Evolutionary conservation across 1,140 invertebrate species (phyloP).

Genomic region (Drosophila sucinea): DNA sequence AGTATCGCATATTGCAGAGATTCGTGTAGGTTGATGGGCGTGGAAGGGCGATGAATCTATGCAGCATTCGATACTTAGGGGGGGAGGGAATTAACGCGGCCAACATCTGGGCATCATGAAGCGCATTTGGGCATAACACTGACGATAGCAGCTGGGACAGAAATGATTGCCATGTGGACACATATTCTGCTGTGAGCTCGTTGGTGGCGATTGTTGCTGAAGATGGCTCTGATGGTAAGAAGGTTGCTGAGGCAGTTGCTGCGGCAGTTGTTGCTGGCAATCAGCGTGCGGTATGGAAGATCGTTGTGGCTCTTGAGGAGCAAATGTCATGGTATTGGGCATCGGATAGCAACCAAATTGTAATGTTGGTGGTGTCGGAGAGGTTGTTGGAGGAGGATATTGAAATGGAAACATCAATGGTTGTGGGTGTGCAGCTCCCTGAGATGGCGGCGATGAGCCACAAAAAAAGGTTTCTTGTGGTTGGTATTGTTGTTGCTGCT

Average conservation of each 20-base stretch:
- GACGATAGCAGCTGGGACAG: slow-evolving; percentile 38
- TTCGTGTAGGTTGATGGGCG: not conserved
- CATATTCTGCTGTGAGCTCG: slow-evolving; percentile 17
- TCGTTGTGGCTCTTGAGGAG: slow-evolving; percentile 16
- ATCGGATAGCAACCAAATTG: slow-evolving; percentile 19
- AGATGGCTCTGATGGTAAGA: not conserved
- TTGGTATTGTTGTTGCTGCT: not conserved
- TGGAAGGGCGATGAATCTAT: not conserved
- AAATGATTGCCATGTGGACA: slow-evolving; percentile 18
- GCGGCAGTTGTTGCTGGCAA: slow-evolving; percentile 10
- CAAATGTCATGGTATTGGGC: slow-evolving; percentile 1
- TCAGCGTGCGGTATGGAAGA: not conserved
- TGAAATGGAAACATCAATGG: not conserved
- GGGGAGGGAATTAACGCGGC: slow-evolving; percentile 22
- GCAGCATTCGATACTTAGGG: slow-evolving; percentile 43
- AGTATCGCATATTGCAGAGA: slow-evolving; percentile 42
- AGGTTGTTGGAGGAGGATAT: not conserved
- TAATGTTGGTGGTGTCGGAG: not conserved
- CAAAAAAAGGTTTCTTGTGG: not conserved
- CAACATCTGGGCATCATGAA: slow-evolving; percentile 67
- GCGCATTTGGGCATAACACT: slow-evolving; percentile 58
- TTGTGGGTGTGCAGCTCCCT: not conserved
- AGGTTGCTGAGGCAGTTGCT: not conserved
- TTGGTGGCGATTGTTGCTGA: slow-evolving; percentile 7
- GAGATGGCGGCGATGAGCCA: not conserved